Conservation (phyloP, 2,888 invertebrate species). For the Pediacus dermestoides region DNA sequence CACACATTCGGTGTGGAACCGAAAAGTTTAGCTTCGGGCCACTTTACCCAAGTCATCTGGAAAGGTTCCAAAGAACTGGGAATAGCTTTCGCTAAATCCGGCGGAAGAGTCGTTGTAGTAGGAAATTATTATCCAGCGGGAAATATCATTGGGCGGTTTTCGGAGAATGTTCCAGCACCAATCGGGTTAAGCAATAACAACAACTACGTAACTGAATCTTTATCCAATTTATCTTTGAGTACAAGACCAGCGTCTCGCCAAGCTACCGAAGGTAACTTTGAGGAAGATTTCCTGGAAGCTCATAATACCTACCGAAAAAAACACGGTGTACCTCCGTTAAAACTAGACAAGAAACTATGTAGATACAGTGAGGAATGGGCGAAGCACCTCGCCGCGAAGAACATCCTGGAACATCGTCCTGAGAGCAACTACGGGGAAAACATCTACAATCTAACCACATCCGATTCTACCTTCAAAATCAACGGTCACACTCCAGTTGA, state of each 20-base stretch:
- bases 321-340: slow-evolving; percentile 68
- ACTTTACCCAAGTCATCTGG: slow-evolving; percentile 82
- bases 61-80: slow-evolving; percentile 70
- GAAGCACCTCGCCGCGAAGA: slow-evolving; percentile 61
- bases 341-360: slow-evolving; percentile 61
- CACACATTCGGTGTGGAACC: slow-evolving; percentile 68
- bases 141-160: slow-evolving; percentile 72
- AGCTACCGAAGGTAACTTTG: slow-evolving; percentile 53
- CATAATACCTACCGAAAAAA: slow-evolving; percentile 69
- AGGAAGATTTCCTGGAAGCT: slow-evolving; percentile 67
- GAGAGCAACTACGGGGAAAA: slow-evolving; percentile 82
- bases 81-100: slow-evolving; percentile 63
- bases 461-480: slow-evolving; percentile 63
- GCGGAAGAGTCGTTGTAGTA: slow-evolving; percentile 78
- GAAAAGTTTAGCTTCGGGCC: slow-evolving; percentile 60
- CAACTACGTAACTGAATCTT: slow-evolving; percentile 38
- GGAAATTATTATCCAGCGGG: slow-evolving; percentile 89
- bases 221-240: slow-evolving; percentile 7
- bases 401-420: slow-evolving; percentile 68
- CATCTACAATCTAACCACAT: slow-evolving; percentile 73
- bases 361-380: slow-evolving; percentile 73
- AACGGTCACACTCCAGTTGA: slow-evolving; percentile 71
- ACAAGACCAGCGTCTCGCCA: slow-evolving; percentile 9
- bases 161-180: slow-evolving; percentile 67
- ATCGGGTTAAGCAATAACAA: slow-evolving; percentile 56